Base-by-base conservation (phyloP, 2,797 vertebrate genomes). In the Craterocephalus amniculus region DNA sequence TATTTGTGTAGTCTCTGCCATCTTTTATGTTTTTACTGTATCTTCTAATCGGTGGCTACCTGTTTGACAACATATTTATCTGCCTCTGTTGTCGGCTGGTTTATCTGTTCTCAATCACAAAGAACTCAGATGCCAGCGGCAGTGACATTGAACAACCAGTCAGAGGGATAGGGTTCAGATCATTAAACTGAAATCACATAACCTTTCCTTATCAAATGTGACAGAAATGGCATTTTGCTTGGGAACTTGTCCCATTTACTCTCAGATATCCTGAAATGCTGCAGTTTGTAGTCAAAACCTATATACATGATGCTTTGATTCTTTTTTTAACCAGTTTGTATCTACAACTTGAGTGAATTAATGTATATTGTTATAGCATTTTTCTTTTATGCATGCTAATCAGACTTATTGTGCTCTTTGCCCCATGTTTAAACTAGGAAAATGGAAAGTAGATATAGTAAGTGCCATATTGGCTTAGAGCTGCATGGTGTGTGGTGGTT, bases 31-130 rank as follows among this genome's bases (percentile, higher is more conserved):
- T 49, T 8, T 45, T 67, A 58, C 26, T 43, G 49, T 52, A 48
- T 26, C 36, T 66, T n/a, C 22, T 20, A 1, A 2, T 75, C 72
- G 58, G 70, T 61, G 66, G 62, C 32, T 82, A 87, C 93, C 87
- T 69, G 94, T 93, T 91, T 67, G 86, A 75, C 88, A 4, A 59
- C 90, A 91, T 91, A 78, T 61, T 67, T 45, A 58, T 31, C 74
- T 40, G 45, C 63, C 70, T 72, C 27, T 0, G 0, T 69, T 74
- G 58, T 49, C 36, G 40, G 40, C 24, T 9, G 16, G 26, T 67
- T 43, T 48, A 67, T 78, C 51, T 49, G 31, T 38, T 16, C 7
- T 26, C 48, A 27, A 78, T 32, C 18, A 63, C 66, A 74, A 63
- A 70, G 45, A 43, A 70, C 6, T 26, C 11, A 18, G 54, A 70